Evolutionary conservation across 92 coral and sea anemone species (phyloP), one percentile per base, ranked within the genome.

Genomic region (Porites divaricata): DNA sequence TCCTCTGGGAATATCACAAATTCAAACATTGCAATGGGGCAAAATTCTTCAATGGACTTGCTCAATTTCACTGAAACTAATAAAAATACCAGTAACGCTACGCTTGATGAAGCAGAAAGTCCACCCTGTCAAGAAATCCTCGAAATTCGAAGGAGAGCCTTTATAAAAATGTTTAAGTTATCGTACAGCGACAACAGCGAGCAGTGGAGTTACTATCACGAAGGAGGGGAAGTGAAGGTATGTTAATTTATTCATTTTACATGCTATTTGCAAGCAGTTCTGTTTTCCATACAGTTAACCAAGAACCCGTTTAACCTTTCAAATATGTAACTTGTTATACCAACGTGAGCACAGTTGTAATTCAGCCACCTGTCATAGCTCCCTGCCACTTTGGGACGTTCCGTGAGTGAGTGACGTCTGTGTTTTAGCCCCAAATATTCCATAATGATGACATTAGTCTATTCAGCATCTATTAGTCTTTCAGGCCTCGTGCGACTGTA

Each of bases 151-250:
- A 23, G 9, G 24, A 78, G 35, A 52, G 62, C 83, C 4, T 78
- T 45, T 22, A 63, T 78, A 1, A 51, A 23, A 14, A 2, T 14
- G 63, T 78, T 64, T 21, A 24, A 6, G 2, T 16, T 78, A 64
- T 54, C 69, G 63, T 78, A 78, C 41, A 78, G 83, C 49, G 83
- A 78, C 73, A 78, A 78, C 15, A 63, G 72, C 9, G 61, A 49
- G 4, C 48, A 64, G 21, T 78, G 83, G 73, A 64, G 52, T 49
- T 17, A 21, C 21, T 64, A 64, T 25, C n/a, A 78, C 41, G 83
- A 78, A 65, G 83, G 73, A 5, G 83, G 83, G 24, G 0, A 12
- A 2, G 22, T 65, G 1, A 78, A 64, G 83, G 83, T 78, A 64
- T 65, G 52, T 63, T n/a, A n/a, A n/a, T n/a, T 21, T 24, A 8